These are phyloP conservation scores for Chaetodon auriga DNA, from an alignment of 2,113 vertebrate species.

Conservation along the genomic window DNA sequence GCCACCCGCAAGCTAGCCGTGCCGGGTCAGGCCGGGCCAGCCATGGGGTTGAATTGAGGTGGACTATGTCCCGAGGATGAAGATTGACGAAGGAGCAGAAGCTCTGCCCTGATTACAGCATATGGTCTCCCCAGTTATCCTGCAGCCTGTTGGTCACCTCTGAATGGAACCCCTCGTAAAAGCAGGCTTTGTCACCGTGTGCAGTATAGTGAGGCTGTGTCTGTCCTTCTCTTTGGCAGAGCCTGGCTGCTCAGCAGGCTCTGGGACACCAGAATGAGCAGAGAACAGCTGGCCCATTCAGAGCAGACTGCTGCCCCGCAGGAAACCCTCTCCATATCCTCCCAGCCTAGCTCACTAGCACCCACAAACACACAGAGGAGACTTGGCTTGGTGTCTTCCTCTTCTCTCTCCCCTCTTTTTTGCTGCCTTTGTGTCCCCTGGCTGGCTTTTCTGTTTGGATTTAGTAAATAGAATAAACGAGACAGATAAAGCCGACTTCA, in stretches of 20 bases:
- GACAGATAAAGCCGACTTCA: slow-evolving; percentile 21
- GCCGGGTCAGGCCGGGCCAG: slow-evolving; percentile 40
- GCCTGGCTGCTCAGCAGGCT: slow-evolving; percentile 51
- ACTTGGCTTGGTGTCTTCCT: slow-evolving; percentile 60
- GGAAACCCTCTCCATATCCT: slow-evolving; percentile 68
- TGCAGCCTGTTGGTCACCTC: slow-evolving; percentile 63
- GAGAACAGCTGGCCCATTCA: slow-evolving; percentile 78
- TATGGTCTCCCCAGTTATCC: slow-evolving; percentile 69
- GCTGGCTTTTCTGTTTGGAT: slow-evolving; percentile 67
- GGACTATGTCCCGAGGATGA: slow-evolving; percentile 49
- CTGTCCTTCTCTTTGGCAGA: slow-evolving; percentile 60
- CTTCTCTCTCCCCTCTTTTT: slow-evolving; percentile 26
- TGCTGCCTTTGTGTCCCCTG: slow-evolving; percentile 66
- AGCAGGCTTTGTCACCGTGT: slow-evolving; percentile 59
- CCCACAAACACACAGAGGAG: slow-evolving; percentile 65
- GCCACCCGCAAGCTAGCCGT: slow-evolving; percentile 44
- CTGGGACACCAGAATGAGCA: slow-evolving; percentile 60
- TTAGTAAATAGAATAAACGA: slow-evolving; percentile 47
- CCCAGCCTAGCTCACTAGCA: slow-evolving; percentile 68
- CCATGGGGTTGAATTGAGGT: slow-evolving; percentile 49
- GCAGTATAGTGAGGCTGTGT: slow-evolving; percentile 35
- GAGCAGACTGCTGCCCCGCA: slow-evolving; percentile 78
- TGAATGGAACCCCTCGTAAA: slow-evolving; percentile 61
- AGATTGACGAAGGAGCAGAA: slow-evolving; percentile 42
- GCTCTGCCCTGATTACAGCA: slow-evolving; percentile 56